Evolutionary conservation across 2,888 invertebrate species (phyloP), one percentile per base, ranked within the genome.

Genomic region (Yponomeuta cagnagella): DNA sequence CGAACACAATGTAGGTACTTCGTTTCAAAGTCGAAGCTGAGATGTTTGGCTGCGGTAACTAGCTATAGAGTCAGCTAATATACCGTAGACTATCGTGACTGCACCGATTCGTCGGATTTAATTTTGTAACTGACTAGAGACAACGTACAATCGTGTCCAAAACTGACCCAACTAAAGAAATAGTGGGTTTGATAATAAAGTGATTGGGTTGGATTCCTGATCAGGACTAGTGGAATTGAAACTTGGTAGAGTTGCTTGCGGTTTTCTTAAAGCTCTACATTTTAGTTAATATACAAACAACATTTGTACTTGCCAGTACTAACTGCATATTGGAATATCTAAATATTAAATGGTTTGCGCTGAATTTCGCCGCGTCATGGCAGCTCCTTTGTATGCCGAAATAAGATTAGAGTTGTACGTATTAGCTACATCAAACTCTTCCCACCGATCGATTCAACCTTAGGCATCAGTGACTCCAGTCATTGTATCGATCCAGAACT

Each of bases 281-380:
- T 58, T 15, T 4, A 58, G 2, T 15, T 15, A 58, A 58, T 58
- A 15, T 5, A 15, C 15, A 58, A 52, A 10, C 52, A 8, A 52
- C 15, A 58, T 64, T 72, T 83, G 78, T 75, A 69, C 77, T 70
- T 80, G 80, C 71, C 80, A 77, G 86, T 88, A 88, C 86, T 15
- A 76, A 73, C 79, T 79, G 81, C 80, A 80, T 83, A 84, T 86
- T 81, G 83, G 81, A 87, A 89, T 88, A 90, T 87, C 89, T 88
- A 89, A 90, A 89, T 89, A 89, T 90, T 86, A 90, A 91, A 90
- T 87, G 88, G 89, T 87, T 89, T 79, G 87, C 85, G 83, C 86
- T 82, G 81, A 86, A 83, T 87, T 86, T 82, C 77, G 90, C 90
- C 78, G 76, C 79, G 90, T 92, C 92, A 92, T 90, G 90, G 86